Conservation (phyloP, 1,140 invertebrate species). For the Triops longicaudatus region DNA sequence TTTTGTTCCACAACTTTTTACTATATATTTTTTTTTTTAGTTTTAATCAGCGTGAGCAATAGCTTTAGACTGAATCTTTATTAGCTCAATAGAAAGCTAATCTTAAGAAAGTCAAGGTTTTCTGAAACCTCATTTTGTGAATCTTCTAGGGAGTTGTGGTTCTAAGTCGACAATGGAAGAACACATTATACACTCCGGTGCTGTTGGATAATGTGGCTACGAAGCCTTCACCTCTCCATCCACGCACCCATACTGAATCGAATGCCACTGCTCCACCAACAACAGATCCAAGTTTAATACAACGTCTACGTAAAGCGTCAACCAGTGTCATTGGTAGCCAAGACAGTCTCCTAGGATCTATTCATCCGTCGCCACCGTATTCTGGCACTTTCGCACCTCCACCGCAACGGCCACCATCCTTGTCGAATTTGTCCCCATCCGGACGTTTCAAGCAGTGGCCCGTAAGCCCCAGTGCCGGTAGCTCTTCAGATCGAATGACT, state of each 20-base stretch:
- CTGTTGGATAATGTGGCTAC: conserved; percentile 52
- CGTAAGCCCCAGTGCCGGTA: not conserved
- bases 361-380: not conserved
- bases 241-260: not conserved
- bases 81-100: too few species aligned
- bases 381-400: not conserved
- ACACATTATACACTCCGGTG: conserved; percentile 85
- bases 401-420: not conserved
- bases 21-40: not conserved
- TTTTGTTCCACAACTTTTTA: too few species aligned
- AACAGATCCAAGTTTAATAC: not conserved
- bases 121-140: not conserved
- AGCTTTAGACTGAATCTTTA: too few species aligned
- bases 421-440: not conserved
- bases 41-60: too few species aligned
- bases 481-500: not conserved
- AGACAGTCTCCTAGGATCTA: not conserved
- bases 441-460: not conserved
- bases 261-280: not conserved
- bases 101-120: too few species aligned
- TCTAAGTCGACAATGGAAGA: conserved; percentile 92
- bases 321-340: not conserved
- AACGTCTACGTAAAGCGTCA: not conserved
- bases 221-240: not conserved
- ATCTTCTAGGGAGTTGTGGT: conserved; percentile 72